These are phyloP conservation scores for Myodes glareolus DNA, from an alignment of 2,113 vertebrate genomes.

Conservation along the genomic window DNA sequence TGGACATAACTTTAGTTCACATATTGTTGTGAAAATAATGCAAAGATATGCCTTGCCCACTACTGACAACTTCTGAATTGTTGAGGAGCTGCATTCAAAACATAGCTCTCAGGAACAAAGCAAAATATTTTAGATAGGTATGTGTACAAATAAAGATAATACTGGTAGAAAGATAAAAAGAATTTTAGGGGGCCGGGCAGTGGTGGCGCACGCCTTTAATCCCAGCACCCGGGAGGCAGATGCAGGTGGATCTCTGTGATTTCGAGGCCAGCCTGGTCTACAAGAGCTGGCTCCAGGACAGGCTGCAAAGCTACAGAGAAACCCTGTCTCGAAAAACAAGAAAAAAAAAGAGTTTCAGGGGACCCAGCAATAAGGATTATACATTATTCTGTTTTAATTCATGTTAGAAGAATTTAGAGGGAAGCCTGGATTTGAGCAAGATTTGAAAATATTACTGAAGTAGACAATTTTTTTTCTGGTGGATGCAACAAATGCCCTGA, in stretches of 20 bases:
- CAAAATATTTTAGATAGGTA: not conserved
- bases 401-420: not conserved
- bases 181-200: not conserved
- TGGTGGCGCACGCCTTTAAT: no score
- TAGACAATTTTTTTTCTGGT: not conserved
- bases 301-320: no score
- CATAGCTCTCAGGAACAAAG: not conserved
- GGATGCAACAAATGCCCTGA: not conserved
- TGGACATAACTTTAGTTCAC: not conserved
- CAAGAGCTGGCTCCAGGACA: no score
- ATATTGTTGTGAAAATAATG: not conserved
- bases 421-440: not conserved
- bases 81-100: not conserved
- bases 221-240: no score
- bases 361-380: not conserved
- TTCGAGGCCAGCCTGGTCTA: no score
- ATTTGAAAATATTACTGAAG: conserved; percentile 4
- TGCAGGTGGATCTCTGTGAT: no score
- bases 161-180: not conserved
- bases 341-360: not conserved
- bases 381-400: not conserved
- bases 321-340: no score
- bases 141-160: not conserved
- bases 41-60: not conserved
- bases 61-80: not conserved